Conservation (phyloP, 2,888 invertebrate genomes). For the Eristalis intricaria region DNA sequence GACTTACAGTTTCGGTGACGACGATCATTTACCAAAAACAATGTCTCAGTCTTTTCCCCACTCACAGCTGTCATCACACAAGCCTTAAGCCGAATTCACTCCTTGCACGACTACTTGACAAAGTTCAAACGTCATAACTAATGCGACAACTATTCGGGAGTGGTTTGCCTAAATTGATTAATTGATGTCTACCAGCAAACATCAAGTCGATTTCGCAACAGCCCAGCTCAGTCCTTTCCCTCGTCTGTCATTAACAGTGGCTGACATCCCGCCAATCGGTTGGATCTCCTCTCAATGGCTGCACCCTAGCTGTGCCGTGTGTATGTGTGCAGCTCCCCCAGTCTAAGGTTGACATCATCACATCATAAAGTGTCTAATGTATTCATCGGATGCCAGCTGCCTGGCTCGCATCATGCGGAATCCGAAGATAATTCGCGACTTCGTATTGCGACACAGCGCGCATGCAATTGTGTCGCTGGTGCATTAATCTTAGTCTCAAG, state of each 20-base stretch:
- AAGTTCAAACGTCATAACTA: background rate
- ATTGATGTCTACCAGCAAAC: background rate
- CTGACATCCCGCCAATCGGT: background rate
- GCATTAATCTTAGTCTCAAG: conserved; percentile 37
- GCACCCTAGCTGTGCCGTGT: conserved; percentile 5
- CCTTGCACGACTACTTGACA: background rate
- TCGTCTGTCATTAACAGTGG: background rate
- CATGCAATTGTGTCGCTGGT: conserved; percentile 1
- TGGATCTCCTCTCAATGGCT: background rate
- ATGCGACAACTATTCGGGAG: background rate
- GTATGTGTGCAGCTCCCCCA: background rate
- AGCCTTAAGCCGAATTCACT: background rate
- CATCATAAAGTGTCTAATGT: conserved; percentile 15
- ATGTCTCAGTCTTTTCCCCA: no score
- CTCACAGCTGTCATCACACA: background rate
- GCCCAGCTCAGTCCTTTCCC: background rate
- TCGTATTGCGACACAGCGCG: conserved; percentile 17
- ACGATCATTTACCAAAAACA: no score
- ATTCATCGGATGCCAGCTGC: conserved; percentile 16
- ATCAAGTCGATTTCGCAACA: background rate
- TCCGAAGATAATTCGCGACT: conserved; percentile 6
- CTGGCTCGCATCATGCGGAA: background rate
- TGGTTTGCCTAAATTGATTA: background rate
- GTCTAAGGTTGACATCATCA: conserved; percentile 24
- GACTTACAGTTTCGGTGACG: no score